phyloP scores from a whole-genome alignment of 2,888 invertebrate genomes.

The Myathropa florea region DNA sequence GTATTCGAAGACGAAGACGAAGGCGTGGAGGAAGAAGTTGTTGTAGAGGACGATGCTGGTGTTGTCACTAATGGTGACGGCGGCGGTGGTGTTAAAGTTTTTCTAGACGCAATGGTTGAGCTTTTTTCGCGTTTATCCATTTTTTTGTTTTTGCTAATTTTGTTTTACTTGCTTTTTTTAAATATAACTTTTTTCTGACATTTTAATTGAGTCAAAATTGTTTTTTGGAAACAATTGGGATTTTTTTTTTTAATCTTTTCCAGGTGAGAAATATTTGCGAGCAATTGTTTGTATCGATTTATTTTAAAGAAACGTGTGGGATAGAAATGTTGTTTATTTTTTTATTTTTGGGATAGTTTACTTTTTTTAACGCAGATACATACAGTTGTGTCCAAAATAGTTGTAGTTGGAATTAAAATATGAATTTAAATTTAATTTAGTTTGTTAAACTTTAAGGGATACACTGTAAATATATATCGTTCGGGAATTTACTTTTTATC shows the following conservation, averaged over 20 bases:
- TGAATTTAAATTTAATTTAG: no score
- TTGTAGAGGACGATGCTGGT: conserved; percentile 68
- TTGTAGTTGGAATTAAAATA: no score
- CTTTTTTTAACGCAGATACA: no score
- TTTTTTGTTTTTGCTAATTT: conserved; percentile 27
- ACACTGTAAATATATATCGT: no score
- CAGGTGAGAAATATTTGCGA: background rate
- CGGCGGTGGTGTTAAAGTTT: conserved; percentile 65
- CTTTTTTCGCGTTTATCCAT: conserved; percentile 68
- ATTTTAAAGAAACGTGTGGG: no score
- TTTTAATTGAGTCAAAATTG: conserved; percentile 32
- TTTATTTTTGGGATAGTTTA: no score
- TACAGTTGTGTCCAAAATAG: no score
- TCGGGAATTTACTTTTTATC: no score
- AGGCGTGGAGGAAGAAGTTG: conserved; percentile 51
- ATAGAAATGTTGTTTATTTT: no score
- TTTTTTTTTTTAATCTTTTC: conserved; percentile 13
- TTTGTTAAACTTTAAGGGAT: no score
- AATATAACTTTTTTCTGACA: conserved; percentile 30
- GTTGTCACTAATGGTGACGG: conserved; percentile 46
- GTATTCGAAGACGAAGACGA: conserved; percentile 46
- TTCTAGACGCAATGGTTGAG: conserved; percentile 38
- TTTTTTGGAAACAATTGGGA: conserved; percentile 9
- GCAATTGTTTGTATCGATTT: no score
- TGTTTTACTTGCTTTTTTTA: background rate